A percentile compares a stretch with the other conserved stretches of the same genome.
Evolutionary conservation across 1,140 invertebrate genomes (phyloP).

Genomic region (Megathymus violae): DNA sequence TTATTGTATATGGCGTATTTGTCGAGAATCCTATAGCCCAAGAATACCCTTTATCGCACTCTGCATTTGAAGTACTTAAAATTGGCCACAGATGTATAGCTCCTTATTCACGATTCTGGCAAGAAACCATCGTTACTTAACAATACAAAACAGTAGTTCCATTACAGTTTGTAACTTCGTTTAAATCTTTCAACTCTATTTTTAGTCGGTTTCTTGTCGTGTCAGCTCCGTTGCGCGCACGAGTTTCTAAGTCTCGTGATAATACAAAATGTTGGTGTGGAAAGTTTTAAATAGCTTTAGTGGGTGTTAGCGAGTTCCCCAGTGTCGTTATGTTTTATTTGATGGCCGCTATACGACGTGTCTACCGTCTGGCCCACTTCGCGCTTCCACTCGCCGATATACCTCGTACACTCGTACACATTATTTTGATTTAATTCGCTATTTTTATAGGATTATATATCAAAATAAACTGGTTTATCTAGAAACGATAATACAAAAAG

Average conservation of each 20-base stretch:
- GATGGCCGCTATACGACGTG: constrained; percentile 1
- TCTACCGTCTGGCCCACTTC: constrained; percentile 10
- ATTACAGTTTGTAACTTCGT: not conserved
- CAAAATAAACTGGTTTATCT: too few species aligned
- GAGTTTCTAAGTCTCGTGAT: constrained; percentile 15
- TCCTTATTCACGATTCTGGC: too few species aligned
- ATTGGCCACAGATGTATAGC: too few species aligned
- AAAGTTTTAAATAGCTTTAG: constrained; percentile 21
- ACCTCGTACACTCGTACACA: too few species aligned
- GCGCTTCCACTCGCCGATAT: too few species aligned
- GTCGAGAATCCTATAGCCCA: too few species aligned
- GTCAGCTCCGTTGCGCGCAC: not conserved
- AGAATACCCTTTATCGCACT: too few species aligned
- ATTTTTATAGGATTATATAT: too few species aligned
- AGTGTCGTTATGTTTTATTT: constrained; percentile 17
- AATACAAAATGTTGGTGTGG: constrained; percentile 15
- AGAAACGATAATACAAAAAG: too few species aligned
- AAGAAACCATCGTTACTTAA: not conserved
- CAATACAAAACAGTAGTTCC: constrained; percentile 1
- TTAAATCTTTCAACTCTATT: constrained; percentile 7
- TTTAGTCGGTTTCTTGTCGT: not conserved
- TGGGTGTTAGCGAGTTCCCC: constrained; percentile 2
- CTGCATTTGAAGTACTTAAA: too few species aligned
- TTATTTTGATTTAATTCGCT: too few species aligned
- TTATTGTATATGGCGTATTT: too few species aligned